These are phyloP conservation scores for Cichlasoma orientale DNA, from an alignment of 2,797 vertebrate species.

Conservation along the genomic window DNA sequence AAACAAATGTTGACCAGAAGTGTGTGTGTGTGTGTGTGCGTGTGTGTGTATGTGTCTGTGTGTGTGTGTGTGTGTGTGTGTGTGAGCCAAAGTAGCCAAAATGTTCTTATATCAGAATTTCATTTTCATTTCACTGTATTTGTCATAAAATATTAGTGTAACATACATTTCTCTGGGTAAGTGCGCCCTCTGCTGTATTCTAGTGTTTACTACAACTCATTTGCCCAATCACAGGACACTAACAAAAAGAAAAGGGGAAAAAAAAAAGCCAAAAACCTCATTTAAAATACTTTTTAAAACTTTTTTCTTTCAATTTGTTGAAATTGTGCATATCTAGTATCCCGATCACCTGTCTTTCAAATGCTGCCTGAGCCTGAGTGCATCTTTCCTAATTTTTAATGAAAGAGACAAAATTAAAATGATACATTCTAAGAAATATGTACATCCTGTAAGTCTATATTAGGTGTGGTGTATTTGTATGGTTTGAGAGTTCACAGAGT, in stretches of 20 bases:
- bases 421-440: too few relatives aligned
- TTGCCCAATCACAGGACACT: background rate
- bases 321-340: background rate
- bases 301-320: background rate
- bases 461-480: too few relatives aligned
- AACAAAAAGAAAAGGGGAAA: background rate
- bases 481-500: too few relatives aligned
- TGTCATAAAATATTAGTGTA: too few relatives aligned
- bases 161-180: background rate
- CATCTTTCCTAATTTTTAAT: background rate
- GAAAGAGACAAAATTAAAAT: too few relatives aligned
- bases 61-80: too few relatives aligned
- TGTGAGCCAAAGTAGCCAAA: too few relatives aligned
- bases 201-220: background rate
- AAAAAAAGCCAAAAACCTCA: background rate
- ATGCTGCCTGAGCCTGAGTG: background rate
- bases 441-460: too few relatives aligned
- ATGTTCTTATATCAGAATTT: too few relatives aligned
- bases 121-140: background rate
- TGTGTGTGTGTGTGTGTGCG: too few relatives aligned
- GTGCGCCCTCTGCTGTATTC: slow-evolving; percentile 27
- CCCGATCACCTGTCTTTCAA: background rate
- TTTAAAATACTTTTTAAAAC: background rate
- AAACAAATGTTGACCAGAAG: too few relatives aligned
- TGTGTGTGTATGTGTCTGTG: too few relatives aligned